Evolutionary conservation across 2,113 vertebrate species (phyloP), one percentile per base, ranked within the genome.

Genomic region (Atractosteus spatula): DNA sequence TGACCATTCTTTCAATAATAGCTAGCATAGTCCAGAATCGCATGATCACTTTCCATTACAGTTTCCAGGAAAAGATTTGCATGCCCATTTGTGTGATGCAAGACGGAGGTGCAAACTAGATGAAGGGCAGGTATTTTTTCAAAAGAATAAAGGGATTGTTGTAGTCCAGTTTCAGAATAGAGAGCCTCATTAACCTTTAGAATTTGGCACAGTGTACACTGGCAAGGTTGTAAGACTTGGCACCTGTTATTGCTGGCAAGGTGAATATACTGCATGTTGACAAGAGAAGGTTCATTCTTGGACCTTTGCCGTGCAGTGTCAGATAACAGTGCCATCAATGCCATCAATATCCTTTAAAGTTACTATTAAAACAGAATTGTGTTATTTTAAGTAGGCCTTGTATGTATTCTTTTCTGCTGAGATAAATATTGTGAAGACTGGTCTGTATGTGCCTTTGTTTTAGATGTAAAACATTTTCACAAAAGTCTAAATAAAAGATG

Each of bases 111-210:
- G 81, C 77, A 79, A 85, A 79, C 71, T 61, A 80, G 79, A 81
- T 70, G 75, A 74, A 67, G 71, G 72, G 73, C 62, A 84, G 80
- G 80, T 82, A 85, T 84, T 79, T 74, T 78, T 70, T 68, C 73
- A 80, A 76, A 86, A 87, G 77, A 86, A 87, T 81, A 71, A 78
- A 51, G 45, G 81, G 69, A 87, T 89, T 87, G 85, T 89, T 77
- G 78, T 66, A 0, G 68, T 71, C 72, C 82, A 78, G 70, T 81
- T 75, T 73, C 78, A 83, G 77, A 80, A 79, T 75, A 81, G 80
- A 84, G 82, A 85, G 83, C 81, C 84, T 80, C 80, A 76, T 87
- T 88, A 83, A 83, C 81, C 83, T 86, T 86, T 82, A 75, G 75
- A 82, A 70, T 84, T 78, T 87, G 87, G 84, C 85, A 72, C 13